These are phyloP conservation scores for Oenanthe oenanthe DNA, from an alignment of 2,113 vertebrate species.

Conservation along the genomic window DNA sequence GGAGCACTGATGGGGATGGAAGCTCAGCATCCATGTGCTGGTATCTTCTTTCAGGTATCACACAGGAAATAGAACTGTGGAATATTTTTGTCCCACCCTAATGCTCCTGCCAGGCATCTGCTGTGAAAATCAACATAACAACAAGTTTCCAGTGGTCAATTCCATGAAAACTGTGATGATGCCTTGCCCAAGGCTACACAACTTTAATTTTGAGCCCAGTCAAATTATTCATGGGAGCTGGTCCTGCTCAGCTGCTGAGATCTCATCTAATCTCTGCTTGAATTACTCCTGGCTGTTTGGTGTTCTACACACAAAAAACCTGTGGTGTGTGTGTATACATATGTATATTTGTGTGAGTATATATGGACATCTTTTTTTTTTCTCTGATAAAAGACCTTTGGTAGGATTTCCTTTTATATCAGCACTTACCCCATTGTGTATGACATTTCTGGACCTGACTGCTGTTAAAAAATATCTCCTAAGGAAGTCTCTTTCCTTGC, in stretches of 20 bases:
- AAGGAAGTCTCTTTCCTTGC: neutral
- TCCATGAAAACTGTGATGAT: neutral
- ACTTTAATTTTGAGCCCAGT: neutral
- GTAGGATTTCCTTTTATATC: neutral
- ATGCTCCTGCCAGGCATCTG: neutral
- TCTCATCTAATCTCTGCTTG: neutral
- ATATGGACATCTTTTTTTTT: neutral
- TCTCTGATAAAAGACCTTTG: neutral
- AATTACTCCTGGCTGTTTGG: neutral
- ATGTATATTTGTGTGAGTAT: fast-evolving
- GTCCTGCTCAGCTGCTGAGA: neutral
- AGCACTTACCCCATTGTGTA: neutral
- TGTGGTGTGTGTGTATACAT: too few relatives aligned
- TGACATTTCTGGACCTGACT: neutral
- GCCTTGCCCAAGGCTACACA: neutral
- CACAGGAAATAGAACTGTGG: neutral
- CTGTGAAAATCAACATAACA: neutral
- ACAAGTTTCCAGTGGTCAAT: neutral
- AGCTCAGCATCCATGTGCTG: fast-evolving
- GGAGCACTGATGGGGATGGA: neutral
- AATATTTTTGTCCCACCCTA: neutral
- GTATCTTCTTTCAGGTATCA: neutral
- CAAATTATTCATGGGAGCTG: neutral
- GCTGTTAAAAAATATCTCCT: neutral
- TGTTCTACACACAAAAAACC: too few relatives aligned